Evolutionary conservation across 2,113 vertebrate genomes (phyloP).

Genomic region (Leucopternis melanops): DNA sequence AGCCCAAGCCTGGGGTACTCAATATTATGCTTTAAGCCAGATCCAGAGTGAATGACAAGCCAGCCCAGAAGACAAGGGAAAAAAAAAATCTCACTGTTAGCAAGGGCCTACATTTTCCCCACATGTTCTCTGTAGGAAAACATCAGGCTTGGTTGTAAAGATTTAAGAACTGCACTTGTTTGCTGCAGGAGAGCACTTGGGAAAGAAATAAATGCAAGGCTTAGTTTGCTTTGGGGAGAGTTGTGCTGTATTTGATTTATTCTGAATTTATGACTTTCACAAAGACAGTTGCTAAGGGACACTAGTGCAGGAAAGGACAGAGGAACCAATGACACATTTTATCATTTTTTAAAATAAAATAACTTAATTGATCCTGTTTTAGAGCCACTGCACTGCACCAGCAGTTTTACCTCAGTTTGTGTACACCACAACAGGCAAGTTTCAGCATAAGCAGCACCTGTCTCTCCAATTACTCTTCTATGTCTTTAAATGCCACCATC

Average conservation of each 20-base stretch:
- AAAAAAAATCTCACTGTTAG: background rate
- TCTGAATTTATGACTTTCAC: background rate
- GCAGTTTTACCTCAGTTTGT: background rate
- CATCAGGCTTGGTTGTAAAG: background rate
- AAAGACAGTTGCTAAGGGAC: background rate
- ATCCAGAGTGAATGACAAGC: background rate
- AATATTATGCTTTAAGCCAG: background rate
- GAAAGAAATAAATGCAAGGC: background rate
- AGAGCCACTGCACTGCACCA: background rate
- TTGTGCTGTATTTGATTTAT: background rate
- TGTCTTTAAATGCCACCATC: background rate
- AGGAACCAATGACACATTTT: background rate
- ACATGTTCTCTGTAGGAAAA: background rate
- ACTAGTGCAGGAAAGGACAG: background rate
- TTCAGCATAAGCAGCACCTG: slow-evolving; percentile 1
- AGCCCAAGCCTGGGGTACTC: background rate
- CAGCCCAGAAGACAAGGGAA: background rate
- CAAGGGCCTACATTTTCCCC: background rate
- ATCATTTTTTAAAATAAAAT: background rate
- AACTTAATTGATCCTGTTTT: background rate
- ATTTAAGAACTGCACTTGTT: slow-evolving; percentile 8
- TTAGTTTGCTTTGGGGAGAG: slow-evolving; percentile 12
- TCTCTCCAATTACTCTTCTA: background rate
- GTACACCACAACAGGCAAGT: background rate
- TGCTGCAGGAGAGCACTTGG: background rate